Conservation (phyloP, 2,113 vertebrate species). For the Thamnaconus septentrionalis region DNA sequence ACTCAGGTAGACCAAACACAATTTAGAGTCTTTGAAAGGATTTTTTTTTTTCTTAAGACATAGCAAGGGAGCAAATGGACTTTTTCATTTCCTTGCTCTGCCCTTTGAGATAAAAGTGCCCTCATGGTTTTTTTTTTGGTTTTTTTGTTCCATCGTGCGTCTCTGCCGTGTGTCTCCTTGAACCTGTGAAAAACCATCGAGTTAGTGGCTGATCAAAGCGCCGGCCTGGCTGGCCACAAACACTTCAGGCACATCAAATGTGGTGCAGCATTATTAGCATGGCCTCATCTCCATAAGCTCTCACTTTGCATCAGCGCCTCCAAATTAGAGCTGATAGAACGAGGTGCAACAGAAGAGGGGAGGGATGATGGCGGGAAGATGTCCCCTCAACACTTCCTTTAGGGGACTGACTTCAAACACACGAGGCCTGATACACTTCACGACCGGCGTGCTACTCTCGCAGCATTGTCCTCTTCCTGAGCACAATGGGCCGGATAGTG, state of each 20-base stretch:
- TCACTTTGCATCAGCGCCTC: slow-evolving; percentile 40
- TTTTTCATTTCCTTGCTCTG: slow-evolving; percentile 22
- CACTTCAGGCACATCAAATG: slow-evolving; percentile 75
- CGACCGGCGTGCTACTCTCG: slow-evolving; percentile 38
- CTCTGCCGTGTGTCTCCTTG: slow-evolving; percentile 48
- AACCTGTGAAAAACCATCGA: slow-evolving; percentile 54
- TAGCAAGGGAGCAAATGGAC: slow-evolving; percentile 38
- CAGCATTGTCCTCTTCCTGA: slow-evolving; percentile 62
- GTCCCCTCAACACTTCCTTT: slow-evolving; percentile 27
- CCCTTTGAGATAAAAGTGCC: slow-evolving; percentile 39
- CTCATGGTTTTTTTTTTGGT: slow-evolving; percentile 22
- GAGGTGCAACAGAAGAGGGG: slow-evolving; percentile 34
- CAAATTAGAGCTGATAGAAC: slow-evolving; percentile 68
- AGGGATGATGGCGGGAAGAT: slow-evolving; percentile 26
- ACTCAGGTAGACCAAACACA: not conserved
- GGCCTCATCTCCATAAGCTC: slow-evolving; percentile 68
- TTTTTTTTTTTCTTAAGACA: not conserved
- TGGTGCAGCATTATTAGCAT: slow-evolving; percentile 59
- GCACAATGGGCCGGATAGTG: slow-evolving; percentile 39
- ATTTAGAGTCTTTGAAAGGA: not conserved
- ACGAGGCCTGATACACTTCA: slow-evolving; percentile 48
- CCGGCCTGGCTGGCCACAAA: slow-evolving; percentile 48
- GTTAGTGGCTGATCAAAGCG: slow-evolving; percentile 72
- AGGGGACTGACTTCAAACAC: slow-evolving; percentile 63
- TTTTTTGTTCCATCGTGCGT: slow-evolving; percentile 20